Percentiles rank a stretch among this genome's conserved stretches.
Conservation (phyloP, 2,888 invertebrate species). For the Standfussiana lucernea region DNA sequence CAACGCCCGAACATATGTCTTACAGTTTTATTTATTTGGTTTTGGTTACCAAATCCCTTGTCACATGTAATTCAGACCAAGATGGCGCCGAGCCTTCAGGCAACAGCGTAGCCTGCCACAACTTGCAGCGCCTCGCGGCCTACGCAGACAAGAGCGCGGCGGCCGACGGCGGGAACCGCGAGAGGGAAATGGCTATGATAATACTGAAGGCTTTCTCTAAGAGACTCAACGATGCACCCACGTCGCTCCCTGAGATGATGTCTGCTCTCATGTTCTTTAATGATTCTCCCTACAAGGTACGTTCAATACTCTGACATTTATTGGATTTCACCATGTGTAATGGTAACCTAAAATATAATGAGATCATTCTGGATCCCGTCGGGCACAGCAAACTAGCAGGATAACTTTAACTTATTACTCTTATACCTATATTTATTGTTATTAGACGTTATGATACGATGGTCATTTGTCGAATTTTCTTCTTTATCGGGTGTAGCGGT, state of each 20-base stretch:
- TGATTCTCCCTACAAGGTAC: constrained; percentile 94
- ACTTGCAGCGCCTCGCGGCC: constrained; percentile 94
- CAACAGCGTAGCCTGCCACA: constrained; percentile 96
- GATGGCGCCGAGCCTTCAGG: constrained; percentile 98
- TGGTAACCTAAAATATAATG: background rate
- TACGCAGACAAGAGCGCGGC: constrained; percentile 91
- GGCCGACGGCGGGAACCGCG: constrained; percentile 81
- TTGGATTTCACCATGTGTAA: background rate
- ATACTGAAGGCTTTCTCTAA: constrained; percentile 92
- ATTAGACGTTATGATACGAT: background rate
- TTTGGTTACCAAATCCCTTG: background rate
- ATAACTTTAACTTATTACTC: background rate
- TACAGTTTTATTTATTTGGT: background rate
- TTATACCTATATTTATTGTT: background rate
- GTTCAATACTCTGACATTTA: constrained; percentile 11
- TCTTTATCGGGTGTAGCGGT: background rate
- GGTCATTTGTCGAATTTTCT: background rate
- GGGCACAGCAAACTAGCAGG: background rate
- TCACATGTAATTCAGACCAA: constrained; percentile 91
- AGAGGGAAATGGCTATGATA: constrained; percentile 90
- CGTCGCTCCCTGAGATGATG: constrained; percentile 94
- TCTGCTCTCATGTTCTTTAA: constrained; percentile 93
- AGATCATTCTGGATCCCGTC: background rate
- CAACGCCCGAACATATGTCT: background rate
- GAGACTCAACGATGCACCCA: constrained; percentile 92